These are phyloP conservation scores for Scolopax bukidnonensis DNA, from an alignment of 2,797 vertebrate species.

Conservation along the genomic window DNA sequence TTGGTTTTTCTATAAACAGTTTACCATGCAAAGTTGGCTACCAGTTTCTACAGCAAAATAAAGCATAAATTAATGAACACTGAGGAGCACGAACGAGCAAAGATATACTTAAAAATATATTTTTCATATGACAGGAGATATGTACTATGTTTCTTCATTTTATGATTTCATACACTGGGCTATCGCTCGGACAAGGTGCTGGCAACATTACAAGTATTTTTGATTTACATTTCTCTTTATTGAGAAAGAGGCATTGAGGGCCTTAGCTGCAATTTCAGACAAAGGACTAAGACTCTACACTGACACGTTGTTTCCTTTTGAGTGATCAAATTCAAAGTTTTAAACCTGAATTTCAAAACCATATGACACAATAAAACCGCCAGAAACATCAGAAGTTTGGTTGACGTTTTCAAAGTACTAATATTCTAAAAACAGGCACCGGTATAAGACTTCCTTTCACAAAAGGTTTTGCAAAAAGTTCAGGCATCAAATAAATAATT, in stretches of 20 bases:
- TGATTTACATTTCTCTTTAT: conserved; percentile 25
- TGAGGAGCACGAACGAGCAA: background rate
- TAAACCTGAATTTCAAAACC: background rate
- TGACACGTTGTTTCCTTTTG: background rate
- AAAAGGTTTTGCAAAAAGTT: background rate
- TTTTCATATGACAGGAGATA: background rate
- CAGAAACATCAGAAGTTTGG: background rate
- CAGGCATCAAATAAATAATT: background rate
- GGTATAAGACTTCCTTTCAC: background rate
- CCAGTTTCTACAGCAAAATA: background rate
- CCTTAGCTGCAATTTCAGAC: background rate
- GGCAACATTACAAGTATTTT: background rate
- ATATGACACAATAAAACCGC: background rate
- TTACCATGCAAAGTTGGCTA: background rate
- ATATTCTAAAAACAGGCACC: background rate
- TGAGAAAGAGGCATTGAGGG: background rate
- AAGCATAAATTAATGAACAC: background rate
- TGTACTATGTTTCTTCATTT: background rate
- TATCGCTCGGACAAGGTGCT: background rate
- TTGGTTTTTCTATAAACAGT: background rate
- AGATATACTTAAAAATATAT: background rate
- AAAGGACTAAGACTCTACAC: background rate
- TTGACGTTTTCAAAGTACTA: background rate
- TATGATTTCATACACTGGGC: background rate
- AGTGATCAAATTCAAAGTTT: background rate